phyloP scores from a whole-genome alignment of 2,113 vertebrate genomes.

The Microtus montanus region DNA sequence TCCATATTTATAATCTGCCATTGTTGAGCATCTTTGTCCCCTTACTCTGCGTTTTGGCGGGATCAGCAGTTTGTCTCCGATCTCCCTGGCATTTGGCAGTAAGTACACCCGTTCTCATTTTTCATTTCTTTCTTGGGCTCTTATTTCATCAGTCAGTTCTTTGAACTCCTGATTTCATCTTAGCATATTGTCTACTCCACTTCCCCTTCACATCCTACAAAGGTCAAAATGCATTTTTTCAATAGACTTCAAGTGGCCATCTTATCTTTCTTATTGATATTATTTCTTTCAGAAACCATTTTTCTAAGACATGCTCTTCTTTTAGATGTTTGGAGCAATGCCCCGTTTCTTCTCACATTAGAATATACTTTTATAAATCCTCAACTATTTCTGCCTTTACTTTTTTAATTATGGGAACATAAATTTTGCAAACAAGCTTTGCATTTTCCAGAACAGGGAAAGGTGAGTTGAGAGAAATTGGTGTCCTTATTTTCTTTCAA shows the following conservation, averaged over 20 bases:
- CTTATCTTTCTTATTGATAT: conserved; percentile 13
- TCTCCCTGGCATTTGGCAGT: neutral
- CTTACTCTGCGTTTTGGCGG: neutral
- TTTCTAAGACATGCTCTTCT: neutral
- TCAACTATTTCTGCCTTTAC: neutral
- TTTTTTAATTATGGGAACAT: neutral
- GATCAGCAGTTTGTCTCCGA: neutral
- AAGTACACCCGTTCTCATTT: neutral
- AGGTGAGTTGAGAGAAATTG: too few species aligned
- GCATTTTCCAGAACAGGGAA: neutral
- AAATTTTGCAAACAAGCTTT: neutral
- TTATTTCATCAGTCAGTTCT: neutral
- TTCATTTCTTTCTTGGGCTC: neutral
- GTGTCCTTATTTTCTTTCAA: neutral
- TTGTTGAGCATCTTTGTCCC: neutral
- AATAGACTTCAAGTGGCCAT: neutral
- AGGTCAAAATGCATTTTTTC: conserved; percentile 44
- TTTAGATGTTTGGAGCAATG: neutral
- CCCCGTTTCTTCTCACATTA: neutral
- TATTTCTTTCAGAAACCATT: conserved; percentile 27
- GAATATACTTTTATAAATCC: neutral
- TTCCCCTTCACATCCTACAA: neutral
- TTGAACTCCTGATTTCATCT: conserved; percentile 19
- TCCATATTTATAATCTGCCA: neutral
- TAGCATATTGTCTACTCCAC: neutral